A percentile compares a stretch with the other conserved stretches of the same genome.
phyloP scores from a whole-genome alignment of 1,140 invertebrate genomes.

The Neodiprion pinetum region DNA sequence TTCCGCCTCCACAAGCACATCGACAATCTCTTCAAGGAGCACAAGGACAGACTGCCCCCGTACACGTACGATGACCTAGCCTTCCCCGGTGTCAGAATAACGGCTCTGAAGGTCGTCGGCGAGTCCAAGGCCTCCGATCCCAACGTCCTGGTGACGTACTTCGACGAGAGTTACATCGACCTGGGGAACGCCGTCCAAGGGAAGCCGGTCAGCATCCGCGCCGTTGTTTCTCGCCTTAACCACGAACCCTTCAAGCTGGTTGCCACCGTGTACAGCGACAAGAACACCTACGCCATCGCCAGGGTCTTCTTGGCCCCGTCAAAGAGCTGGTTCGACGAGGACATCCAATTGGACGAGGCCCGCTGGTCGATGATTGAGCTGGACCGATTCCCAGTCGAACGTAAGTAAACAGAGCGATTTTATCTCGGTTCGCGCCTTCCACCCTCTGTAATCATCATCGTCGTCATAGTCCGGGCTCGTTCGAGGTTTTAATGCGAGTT shows the following conservation, averaged over 20 bases:
- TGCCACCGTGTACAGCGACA: constrained; percentile 62
- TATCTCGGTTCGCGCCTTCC: neutral
- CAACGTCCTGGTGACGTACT: constrained; percentile 58
- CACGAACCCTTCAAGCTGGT: constrained; percentile 62
- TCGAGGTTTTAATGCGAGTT: neutral
- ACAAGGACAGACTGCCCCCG: constrained; percentile 63
- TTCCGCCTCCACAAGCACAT: constrained; percentile 72
- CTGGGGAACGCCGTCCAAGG: constrained; percentile 50
- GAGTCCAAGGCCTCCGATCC: constrained; percentile 46
- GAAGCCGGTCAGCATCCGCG: constrained; percentile 57
- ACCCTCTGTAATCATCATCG: neutral
- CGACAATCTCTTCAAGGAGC: constrained; percentile 70
- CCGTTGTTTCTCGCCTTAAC: constrained; percentile 55
- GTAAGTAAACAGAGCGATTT: neutral
- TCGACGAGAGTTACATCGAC: constrained; percentile 59
- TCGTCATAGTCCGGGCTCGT: neutral
- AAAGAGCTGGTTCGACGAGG: constrained; percentile 58
- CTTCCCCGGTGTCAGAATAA: constrained; percentile 63
- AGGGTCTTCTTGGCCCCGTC: constrained; percentile 65
- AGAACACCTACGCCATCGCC: constrained; percentile 60
- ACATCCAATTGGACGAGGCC: constrained; percentile 60
- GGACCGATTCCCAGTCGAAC: constrained; percentile 60
- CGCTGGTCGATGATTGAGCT: constrained; percentile 61
- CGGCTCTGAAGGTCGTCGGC: constrained; percentile 34
- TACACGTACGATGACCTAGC: constrained; percentile 62